Evolutionary conservation across 2,797 vertebrate genomes (phyloP).

Genomic region (Microcaecilia unicolor): DNA sequence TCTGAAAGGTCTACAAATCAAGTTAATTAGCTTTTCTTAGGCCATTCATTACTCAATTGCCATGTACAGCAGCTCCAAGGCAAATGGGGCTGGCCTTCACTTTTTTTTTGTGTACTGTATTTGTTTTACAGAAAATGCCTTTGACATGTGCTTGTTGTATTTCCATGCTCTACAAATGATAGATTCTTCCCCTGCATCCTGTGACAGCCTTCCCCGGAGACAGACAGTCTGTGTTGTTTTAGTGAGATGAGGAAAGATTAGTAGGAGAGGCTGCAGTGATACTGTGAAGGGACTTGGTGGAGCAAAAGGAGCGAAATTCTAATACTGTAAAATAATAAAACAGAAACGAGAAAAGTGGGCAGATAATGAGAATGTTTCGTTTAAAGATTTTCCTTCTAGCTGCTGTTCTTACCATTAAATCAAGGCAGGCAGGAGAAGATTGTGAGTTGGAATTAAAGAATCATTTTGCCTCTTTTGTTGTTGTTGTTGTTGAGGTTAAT

Average conservation of each 20-base stretch:
- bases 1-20: constrained; percentile 29
- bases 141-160: constrained; percentile 36
- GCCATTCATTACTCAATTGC: constrained; percentile 16
- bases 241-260: constrained; percentile 37
- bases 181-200: constrained; percentile 36
- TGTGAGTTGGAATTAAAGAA: no score
- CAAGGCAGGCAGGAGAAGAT: no score
- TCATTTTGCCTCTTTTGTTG: no score
- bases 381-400: no score
- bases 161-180: constrained; percentile 37
- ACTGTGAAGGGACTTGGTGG: constrained; percentile 21
- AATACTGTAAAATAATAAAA: no score
- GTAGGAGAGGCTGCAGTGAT: constrained; percentile 27
- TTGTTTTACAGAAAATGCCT: constrained; percentile 30
- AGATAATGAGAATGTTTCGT: no score
- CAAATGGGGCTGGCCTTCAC: constrained; percentile 17
- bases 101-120: constrained; percentile 4
- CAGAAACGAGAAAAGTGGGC: no score
- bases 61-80: constrained; percentile 26
- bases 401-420: no score
- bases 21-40: constrained; percentile 34
- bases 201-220: constrained; percentile 44
- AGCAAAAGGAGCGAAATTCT: constrained; percentile 20
- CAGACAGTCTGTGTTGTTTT: constrained; percentile 48
- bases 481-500: no score